phyloP scores from a whole-genome alignment of 2,113 vertebrate species.

The Lutjanus erythropterus region DNA sequence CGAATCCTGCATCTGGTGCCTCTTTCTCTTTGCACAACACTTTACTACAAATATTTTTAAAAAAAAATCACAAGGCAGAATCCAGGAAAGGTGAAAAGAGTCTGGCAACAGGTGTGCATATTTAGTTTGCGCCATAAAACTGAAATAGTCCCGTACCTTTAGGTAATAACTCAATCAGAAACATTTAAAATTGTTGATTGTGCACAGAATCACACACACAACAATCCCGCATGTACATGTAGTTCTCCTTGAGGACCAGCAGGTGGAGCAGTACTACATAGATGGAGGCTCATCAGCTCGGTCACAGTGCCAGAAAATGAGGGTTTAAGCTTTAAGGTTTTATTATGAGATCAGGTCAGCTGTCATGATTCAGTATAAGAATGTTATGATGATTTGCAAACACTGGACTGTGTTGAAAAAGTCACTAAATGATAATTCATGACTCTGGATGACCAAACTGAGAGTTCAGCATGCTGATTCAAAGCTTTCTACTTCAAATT shows the following conservation, averaged over 20 bases:
- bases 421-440: neutral
- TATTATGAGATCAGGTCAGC: neutral
- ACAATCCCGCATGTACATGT: neutral
- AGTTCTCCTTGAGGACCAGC: slow-evolving; percentile 23
- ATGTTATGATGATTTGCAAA: neutral
- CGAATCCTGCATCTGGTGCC: too few relatives aligned
- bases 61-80: too few relatives aligned
- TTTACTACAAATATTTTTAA: too few relatives aligned
- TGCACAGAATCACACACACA: neutral
- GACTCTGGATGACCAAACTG: neutral
- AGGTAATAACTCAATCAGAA: too few relatives aligned
- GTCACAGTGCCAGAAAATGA: neutral
- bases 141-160: too few relatives aligned
- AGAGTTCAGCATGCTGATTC: slow-evolving; percentile 14
- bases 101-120: too few relatives aligned
- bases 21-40: too few relatives aligned
- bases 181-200: neutral
- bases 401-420: neutral
- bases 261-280: slow-evolving; percentile 16
- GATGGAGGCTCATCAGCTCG: neutral
- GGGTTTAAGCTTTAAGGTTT: neutral
- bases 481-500: neutral
- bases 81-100: too few relatives aligned
- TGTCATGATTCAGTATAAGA: neutral
- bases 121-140: too few relatives aligned